These are phyloP conservation scores for Choristoneura fumiferana DNA, from an alignment of 1,140 invertebrate genomes.

Conservation along the genomic window DNA sequence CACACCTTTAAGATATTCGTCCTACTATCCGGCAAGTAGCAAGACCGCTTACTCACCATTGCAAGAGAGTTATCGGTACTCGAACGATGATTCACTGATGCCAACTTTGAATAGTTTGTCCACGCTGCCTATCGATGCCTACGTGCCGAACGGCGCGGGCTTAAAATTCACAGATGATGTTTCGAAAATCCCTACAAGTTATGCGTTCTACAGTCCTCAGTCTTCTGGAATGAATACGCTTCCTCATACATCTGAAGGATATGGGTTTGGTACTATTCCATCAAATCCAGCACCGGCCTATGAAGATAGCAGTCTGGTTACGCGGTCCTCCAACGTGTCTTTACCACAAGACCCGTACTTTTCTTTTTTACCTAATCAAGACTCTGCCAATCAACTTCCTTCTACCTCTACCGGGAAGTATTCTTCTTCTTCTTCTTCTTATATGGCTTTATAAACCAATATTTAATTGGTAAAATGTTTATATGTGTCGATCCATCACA, in stretches of 20 bases:
- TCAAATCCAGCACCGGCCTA: conserved; percentile 49
- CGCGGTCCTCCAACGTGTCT: conserved; percentile 38
- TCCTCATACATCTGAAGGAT: conserved; percentile 43
- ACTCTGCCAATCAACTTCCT: conserved; percentile 42
- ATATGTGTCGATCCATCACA: too few relatives aligned
- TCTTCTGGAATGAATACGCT: conserved; percentile 48
- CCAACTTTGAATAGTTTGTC: conserved; percentile 54
- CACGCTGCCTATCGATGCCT: conserved; percentile 51
- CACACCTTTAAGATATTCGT: conserved; percentile 60
- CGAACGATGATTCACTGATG: conserved; percentile 66
- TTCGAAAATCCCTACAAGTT: too few relatives aligned
- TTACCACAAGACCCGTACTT: conserved; percentile 60
- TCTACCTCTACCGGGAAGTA: conserved; percentile 42
- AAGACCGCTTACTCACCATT: conserved; percentile 64
- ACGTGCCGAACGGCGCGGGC: conserved; percentile 64
- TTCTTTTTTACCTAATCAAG: conserved; percentile 48
- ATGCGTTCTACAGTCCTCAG: too few relatives aligned
- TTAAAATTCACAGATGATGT: conserved; percentile 63
- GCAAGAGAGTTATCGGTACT: conserved; percentile 66
- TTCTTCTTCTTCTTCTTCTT: too few relatives aligned
- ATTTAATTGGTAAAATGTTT: too few relatives aligned
- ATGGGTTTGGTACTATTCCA: conserved; percentile 48
- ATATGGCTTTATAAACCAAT: conserved; percentile 56
- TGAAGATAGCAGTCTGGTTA: conserved; percentile 48
- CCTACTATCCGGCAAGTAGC: conserved; percentile 51